Conservation (phyloP, 2,113 vertebrate species). For the Danionella cerebrum region DNA sequence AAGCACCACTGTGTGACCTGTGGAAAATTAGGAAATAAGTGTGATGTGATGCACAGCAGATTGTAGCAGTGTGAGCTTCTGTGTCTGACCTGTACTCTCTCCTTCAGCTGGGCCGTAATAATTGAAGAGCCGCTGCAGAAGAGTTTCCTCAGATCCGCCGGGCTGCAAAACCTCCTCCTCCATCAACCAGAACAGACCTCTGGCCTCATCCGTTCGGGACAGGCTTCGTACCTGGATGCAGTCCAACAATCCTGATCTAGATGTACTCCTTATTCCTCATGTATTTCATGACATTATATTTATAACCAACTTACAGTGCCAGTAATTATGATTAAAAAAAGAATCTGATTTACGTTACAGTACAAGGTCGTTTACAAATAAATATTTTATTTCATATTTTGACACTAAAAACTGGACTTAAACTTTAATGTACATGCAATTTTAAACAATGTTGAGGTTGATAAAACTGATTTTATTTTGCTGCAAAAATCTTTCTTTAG, state of each 20-base stretch:
- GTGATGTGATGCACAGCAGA: not conserved
- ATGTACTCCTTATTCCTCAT: no score
- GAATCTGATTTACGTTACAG: no score
- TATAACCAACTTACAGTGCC: no score
- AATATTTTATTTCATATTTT: no score
- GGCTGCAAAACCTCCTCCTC: slow-evolving; percentile 88
- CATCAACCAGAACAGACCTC: slow-evolving; percentile 90
- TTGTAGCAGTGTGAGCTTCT: not conserved
- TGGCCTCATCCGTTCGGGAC: slow-evolving; percentile 77
- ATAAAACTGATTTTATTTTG: no score
- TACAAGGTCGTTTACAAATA: no score
- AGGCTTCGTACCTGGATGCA: slow-evolving; percentile 72
- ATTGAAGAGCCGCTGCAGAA: slow-evolving; percentile 83
- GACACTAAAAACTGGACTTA: no score
- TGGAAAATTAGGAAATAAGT: not conserved
- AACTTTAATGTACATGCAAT: no score
- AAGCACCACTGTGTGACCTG: slow-evolving; percentile 79
- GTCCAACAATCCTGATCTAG: not conserved
- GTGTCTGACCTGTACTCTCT: slow-evolving; percentile 73
- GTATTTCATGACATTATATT: no score
- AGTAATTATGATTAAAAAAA: no score
- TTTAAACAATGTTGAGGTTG: no score
- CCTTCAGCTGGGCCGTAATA: slow-evolving; percentile 89
- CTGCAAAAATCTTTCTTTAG: no score
- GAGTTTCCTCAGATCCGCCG: slow-evolving; percentile 73